A percentile compares a stretch with the other conserved stretches of the same genome.
phyloP scores from a whole-genome alignment of 2,113 vertebrate species.

The Dolichotis patagonum region DNA sequence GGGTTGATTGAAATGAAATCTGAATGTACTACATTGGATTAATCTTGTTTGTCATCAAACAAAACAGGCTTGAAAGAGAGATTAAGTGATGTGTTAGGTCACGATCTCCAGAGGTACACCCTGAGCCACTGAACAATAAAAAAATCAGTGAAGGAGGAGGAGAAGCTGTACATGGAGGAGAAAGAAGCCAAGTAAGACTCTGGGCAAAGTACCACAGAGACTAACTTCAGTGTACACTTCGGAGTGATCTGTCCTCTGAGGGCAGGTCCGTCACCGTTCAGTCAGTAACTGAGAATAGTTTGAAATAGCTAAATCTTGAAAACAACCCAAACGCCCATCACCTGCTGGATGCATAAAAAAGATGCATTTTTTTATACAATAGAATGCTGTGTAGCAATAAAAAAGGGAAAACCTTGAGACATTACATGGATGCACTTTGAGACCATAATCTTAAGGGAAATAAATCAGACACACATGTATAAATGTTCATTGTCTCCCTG shows the following conservation, averaged over 20 bases:
- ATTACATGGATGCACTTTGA: not conserved
- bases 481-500: not conserved
- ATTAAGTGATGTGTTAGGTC: not conserved
- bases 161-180: not conserved
- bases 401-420: not conserved
- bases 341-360: no score
- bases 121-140: not conserved
- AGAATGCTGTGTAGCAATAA: not conserved
- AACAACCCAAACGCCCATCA: no score
- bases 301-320: no score
- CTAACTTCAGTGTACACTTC: not conserved
- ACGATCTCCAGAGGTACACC: not conserved
- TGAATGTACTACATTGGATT: not conserved
- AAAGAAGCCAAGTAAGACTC: not conserved
- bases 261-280: not conserved
- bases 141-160: not conserved
- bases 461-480: not conserved
- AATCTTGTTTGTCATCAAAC: conserved; percentile 16
- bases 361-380: no score
- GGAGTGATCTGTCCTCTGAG: not conserved
- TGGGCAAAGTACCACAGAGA: not conserved
- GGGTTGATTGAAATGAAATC: not conserved
- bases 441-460: not conserved
- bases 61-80: conserved; percentile 14
- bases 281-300: not conserved